Base-by-base conservation (phyloP, 2,113 vertebrate genomes). In the Rostratula benghalensis region DNA sequence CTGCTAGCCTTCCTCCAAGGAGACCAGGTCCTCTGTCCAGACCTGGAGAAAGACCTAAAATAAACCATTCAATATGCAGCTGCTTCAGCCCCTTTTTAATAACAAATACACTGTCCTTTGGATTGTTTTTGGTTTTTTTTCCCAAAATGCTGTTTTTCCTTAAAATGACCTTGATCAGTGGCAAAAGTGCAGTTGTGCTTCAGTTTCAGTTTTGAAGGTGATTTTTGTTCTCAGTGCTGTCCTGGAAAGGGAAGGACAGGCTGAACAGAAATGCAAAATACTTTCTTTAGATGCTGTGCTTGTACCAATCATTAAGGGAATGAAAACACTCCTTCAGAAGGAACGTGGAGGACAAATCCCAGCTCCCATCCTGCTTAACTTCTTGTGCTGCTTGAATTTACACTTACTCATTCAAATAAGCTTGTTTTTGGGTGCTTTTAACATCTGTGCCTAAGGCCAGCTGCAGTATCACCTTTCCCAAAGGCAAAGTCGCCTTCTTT, bases 21-120 rank as follows among this genome's bases (percentile, higher is more conserved):
- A 92, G 81, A 63, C 71, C 89, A 89, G 71, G 83, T 91, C 90
- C 67, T 84, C 68, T 87, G 61, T 68, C 54, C 86, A 51, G 91
- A 57, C 89, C 95, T 97, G 87, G 83, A 77, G 76, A 79, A 79
- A 83, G n/a, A 89, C 53, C 67, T 90, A 35, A 94, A 97, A 96
- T 96, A 96, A 97, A 95, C 75, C 23, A 53, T 82, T 92, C n/a
- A 87, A 80, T 75, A 87, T 50, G 71, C 83, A 91, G 33, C 81
- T 95, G 91, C 63, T 77, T 95, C 67, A 83, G 81, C 77, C 59
- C 59, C 25, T 94, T 80, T 61, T 91, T 94, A 35, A 28, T 80
- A 43, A 78, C 39, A 28, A 90, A 46, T 19, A 69, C 12, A 7
- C 1, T 6, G 64, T 30, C n/a, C 76, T 88, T 53, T 4, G 17